These are phyloP conservation scores for Diadophis punctatus DNA, from an alignment of 2,113 vertebrate genomes.

Conservation along the genomic window DNA sequence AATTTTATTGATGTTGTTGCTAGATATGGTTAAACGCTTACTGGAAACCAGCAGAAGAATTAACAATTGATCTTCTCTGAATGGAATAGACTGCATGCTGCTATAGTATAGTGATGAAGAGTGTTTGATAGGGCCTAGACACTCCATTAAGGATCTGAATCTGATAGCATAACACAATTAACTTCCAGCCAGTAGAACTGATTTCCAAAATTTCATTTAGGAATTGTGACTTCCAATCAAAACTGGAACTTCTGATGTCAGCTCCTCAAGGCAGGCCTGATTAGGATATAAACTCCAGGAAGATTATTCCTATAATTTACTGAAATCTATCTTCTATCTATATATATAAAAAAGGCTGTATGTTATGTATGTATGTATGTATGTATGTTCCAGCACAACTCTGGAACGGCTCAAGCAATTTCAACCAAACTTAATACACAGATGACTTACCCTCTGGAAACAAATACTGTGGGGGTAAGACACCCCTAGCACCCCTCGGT, in stretches of 20 bases:
- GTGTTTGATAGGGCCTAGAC: background rate
- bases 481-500: too few relatives aligned
- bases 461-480: too few relatives aligned
- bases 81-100: background rate
- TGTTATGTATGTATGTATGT: too few relatives aligned
- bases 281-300: background rate
- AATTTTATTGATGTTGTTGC: background rate
- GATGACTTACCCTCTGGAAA: too few relatives aligned
- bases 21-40: background rate
- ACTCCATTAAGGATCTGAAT: background rate
- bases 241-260: background rate
- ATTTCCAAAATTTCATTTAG: background rate
- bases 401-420: too few relatives aligned
- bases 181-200: background rate
- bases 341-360: too few relatives aligned
- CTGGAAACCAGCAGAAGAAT: background rate
- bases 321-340: too few relatives aligned
- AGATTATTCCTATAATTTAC: background rate
- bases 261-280: background rate
- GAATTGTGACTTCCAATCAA: background rate
- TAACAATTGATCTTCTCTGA: background rate
- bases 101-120: background rate
- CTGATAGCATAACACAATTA: background rate
- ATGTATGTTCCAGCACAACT: too few relatives aligned
- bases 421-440: too few relatives aligned